Percentiles rank a stretch among this genome's conserved stretches.
Conservation (phyloP, 2,113 vertebrate species). For the Aviceda subcristata region DNA sequence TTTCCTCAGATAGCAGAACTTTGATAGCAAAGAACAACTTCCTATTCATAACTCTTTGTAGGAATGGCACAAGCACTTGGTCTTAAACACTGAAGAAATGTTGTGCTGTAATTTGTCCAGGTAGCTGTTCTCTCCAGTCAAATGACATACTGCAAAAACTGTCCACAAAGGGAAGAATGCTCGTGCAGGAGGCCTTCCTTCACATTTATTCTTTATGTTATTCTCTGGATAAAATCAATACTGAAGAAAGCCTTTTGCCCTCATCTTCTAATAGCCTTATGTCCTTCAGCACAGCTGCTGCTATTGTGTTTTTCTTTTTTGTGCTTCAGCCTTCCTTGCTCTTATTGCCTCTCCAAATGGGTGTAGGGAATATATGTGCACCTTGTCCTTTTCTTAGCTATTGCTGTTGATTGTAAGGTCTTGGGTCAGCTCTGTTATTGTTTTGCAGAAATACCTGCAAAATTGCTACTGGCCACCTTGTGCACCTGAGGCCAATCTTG, state of each 20-base stretch:
- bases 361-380: rapidly evolving
- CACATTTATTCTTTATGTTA: neutral
- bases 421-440: neutral
- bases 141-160: neutral
- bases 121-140: neutral
- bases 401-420: neutral
- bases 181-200: neutral
- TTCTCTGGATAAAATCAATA: neutral
- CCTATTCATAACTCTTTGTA: neutral
- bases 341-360: neutral
- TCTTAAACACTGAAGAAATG: neutral
- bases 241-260: neutral
- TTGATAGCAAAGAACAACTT: neutral
- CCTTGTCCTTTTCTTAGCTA: neutral
- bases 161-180: neutral
- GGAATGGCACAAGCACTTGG: neutral
- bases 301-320: neutral
- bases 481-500: neutral
- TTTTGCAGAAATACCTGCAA: neutral
- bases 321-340: neutral
- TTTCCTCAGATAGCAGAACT: neutral
- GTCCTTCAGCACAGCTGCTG: neutral
- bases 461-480: neutral
- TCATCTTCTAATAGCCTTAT: neutral
- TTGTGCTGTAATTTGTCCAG: neutral